These are phyloP conservation scores for Thaleichthys pacificus DNA, from an alignment of 2,797 vertebrate species.

Conservation along the genomic window DNA sequence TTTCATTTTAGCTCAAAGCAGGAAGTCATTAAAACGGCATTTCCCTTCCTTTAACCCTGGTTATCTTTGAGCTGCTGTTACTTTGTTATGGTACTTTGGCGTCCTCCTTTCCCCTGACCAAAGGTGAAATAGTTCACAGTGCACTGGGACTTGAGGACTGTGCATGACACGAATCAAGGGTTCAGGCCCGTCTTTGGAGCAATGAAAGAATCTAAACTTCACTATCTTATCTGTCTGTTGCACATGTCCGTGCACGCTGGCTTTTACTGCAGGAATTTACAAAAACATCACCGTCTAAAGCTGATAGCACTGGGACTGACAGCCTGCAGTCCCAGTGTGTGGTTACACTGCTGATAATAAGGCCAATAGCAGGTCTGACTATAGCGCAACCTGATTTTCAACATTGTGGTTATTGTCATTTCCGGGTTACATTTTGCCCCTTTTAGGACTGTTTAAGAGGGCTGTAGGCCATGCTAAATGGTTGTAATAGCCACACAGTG, in stretches of 20 bases:
- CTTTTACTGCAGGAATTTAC: conserved; percentile 48
- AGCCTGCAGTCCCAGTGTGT: no score
- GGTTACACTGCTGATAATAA: no score
- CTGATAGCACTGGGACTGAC: neutral
- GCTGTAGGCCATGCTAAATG: neutral
- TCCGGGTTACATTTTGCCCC: neutral
- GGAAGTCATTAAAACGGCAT: conserved; percentile 20
- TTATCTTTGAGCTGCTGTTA: conserved; percentile 6
- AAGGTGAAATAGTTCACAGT: conserved; percentile 13
- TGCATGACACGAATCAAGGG: no score
- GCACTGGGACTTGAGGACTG: neutral
- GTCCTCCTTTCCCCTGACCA: neutral
- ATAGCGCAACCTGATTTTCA: conserved; percentile 4
- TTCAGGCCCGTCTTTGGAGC: neutral
- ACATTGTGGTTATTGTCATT: neutral
- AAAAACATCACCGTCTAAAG: conserved; percentile 8
- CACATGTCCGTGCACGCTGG: conserved; percentile 50
- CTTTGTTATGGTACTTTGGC: neutral
- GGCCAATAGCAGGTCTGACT: neutral
- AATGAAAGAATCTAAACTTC: conserved; percentile 34
- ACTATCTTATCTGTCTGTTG: conserved; percentile 49
- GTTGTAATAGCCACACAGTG: neutral
- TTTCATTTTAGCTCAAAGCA: conserved; percentile 19
- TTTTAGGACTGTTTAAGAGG: neutral
- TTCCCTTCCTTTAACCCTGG: conserved; percentile 27